Base-by-base conservation (phyloP, 2,797 vertebrate genomes). In the Coreius guichenoti region DNA sequence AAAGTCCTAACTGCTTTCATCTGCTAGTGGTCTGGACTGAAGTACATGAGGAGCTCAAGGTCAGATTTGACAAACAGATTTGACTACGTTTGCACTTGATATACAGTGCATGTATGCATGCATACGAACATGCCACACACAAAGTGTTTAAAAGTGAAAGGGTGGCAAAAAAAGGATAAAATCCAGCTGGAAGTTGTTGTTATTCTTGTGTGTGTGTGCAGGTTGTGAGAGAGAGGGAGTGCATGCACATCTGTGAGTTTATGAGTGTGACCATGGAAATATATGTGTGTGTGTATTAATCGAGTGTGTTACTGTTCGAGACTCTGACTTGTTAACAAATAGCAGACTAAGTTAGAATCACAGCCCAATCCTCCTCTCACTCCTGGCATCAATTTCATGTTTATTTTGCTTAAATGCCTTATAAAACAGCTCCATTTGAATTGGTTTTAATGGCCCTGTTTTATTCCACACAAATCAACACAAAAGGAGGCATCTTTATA, bases 81-180 rank as follows among this genome's bases (percentile, higher is more conserved):
- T 67, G 5, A 78, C 29, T 63, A 29, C 72, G 84, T 31, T 73
- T 70, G 23, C 29, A 72, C 13, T 49, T 85, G 14, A 85, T 49
- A 33, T 80, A 39, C 51, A 47, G 43, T 49, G n/a, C 21, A 29
- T 75, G 58, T 33, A 6, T 39, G 31, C n/a, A 61, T 58, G 56
- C 36, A 83, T 63, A 12, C 17, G 23, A 47, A 56, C 86, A 87
- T 65, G 29, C 81, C 87, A 61, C 75, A 88, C 86, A 87, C 56
- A 17, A 67, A 82, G 36, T 87, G 83, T 85, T 67, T 86, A 73
- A 70, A 49, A 56, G 26, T 45, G 31, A 70, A 80, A 51, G 11
- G 56, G 76, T 29, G 39, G 68, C 49, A 56, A 31, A 63, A 63
- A 86, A n/a, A 23, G 19, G 21, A 31, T 36, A 29, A 74, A 76